Evolutionary conservation across 2,888 invertebrate species (phyloP).

Genomic region (Leptodirus hochenwartii): DNA sequence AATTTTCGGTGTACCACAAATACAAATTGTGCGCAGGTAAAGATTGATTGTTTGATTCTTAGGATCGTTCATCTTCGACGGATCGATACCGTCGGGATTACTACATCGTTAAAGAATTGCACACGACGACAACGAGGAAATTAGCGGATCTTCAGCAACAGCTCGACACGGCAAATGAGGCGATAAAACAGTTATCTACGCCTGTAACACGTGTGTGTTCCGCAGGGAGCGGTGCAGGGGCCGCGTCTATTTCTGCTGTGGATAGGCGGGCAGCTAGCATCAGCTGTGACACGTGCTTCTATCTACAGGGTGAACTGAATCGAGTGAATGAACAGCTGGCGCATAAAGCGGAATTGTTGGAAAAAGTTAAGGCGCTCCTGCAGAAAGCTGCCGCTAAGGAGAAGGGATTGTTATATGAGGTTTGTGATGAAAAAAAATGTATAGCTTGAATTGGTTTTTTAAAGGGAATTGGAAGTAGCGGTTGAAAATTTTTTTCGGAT

Average conservation of each 20-base stretch:
- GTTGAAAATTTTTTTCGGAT: slow-evolving; percentile 3
- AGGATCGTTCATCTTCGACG: slow-evolving; percentile 16
- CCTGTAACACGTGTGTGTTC: no score
- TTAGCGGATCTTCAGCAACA: slow-evolving; percentile 21
- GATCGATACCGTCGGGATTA: slow-evolving; percentile 23
- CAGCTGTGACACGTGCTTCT: no score
- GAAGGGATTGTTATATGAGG: slow-evolving; percentile 22
- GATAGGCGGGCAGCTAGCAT: no score
- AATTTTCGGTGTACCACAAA: no score
- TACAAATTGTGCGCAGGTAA: no score
- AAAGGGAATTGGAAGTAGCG: background rate
- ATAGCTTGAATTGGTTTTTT: background rate
- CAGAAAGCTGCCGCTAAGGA: slow-evolving; percentile 45
- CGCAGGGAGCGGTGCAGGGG: slow-evolving; percentile 1
- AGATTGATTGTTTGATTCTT: no score
- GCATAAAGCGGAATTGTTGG: slow-evolving; percentile 39
- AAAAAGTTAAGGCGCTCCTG: slow-evolving; percentile 43
- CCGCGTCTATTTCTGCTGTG: no score
- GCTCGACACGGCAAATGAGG: slow-evolving; percentile 16
- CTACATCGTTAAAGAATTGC: slow-evolving; percentile 22
- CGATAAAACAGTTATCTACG: background rate
- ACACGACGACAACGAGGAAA: slow-evolving; percentile 20
- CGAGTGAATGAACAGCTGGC: slow-evolving; percentile 34
- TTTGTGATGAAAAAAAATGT: background rate
- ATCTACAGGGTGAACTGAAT: no score